Conservation (phyloP, 37 sponge, comb jelly and placozoan species). For the Dysidea cf. avara region DNA sequence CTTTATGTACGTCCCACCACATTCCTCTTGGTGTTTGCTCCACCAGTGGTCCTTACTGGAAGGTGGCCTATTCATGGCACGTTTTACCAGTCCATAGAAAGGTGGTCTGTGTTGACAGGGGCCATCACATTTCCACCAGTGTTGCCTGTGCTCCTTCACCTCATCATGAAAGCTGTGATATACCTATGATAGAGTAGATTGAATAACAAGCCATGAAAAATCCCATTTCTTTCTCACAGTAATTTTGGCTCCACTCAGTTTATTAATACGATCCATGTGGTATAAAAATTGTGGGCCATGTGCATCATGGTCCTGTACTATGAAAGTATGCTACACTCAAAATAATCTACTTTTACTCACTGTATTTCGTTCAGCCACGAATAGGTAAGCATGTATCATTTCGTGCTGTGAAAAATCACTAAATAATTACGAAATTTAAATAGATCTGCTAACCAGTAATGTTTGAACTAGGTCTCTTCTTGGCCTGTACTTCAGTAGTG, state of each 20-base stretch:
- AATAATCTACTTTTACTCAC: slow-evolving; percentile 34
- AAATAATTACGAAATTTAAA: background rate
- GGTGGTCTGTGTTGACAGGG: slow-evolving; percentile 86
- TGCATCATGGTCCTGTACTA: slow-evolving; percentile 80
- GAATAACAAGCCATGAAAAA: background rate
- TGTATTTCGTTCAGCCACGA: slow-evolving; percentile 88
- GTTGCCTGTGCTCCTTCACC: slow-evolving; percentile 76
- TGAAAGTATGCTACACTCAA: background rate
- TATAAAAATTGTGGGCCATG: slow-evolving; percentile 92
- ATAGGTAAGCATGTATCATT: slow-evolving; percentile 98
- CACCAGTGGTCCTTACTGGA: slow-evolving; percentile 87
- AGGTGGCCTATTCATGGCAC: slow-evolving; percentile 96
- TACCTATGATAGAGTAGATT: slow-evolving; percentile 51
- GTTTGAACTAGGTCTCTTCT: slow-evolving; percentile 91
- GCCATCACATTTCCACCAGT: slow-evolving; percentile 98
- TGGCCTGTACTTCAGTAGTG: slow-evolving; percentile 86
- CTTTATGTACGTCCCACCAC: slow-evolving; percentile 84
- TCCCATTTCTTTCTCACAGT: slow-evolving; percentile 51
- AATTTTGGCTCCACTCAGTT: slow-evolving; percentile 82
- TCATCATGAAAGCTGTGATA: slow-evolving; percentile 96
- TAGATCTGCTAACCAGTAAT: slow-evolving; percentile 73
- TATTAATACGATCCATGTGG: slow-evolving; percentile 93
- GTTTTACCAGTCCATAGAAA: slow-evolving; percentile 80
- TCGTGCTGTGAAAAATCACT: slow-evolving; percentile 73
- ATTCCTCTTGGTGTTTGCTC: slow-evolving; percentile 68